Base-by-base conservation (phyloP, 2,113 vertebrate species). In the Cettia cetti region DNA sequence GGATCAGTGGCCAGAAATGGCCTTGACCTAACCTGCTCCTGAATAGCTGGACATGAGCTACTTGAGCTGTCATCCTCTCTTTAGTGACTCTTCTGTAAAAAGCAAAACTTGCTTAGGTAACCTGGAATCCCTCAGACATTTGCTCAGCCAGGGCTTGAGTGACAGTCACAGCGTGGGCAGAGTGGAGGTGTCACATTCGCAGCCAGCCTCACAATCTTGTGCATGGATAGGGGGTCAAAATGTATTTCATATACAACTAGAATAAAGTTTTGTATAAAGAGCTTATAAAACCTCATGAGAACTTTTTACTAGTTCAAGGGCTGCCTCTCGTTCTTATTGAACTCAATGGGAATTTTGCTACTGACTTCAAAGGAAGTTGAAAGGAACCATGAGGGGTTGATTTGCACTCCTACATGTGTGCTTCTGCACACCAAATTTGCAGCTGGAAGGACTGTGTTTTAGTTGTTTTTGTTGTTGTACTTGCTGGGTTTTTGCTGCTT, bases 331-430 rank as follows among this genome's bases (percentile, higher is more conserved):
- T 82, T 96, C 90, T 90, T 86, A 93, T 65, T 94, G 92, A 97
- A 95, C 60, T 93, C 86, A 79, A 96, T 90, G 93, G 77, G 90
- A 95, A 92, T 96, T 96, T 90, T 86, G 90, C 94, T 96, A 68
- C 86, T 86, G 69, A 97, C 93, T 96, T 97, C 96, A 97, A 97
- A 97, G 86, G 37, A 86, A 96, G 86, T 92, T 94, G 76, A 97
- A 96, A 95, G 44, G 72, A 94, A 45, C 77, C 85, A 84, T 64
- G 82, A 97, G 82, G 95, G 86, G 69, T 59, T 96, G 85, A 92
- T 96, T 96, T 97, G 65, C 69, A 84, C 69, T 78, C 59, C 35
- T 94, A 79, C 91, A 79, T 75, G 64, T 96, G 93, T 75, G 88
- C 79, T 94, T 64, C 82, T 94, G 79, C 88, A 61, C 90, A 96